Evolutionary conservation across 2,888 invertebrate genomes (phyloP), one percentile per base, ranked within the genome.

Genomic region (Sminthurinus aureus): DNA sequence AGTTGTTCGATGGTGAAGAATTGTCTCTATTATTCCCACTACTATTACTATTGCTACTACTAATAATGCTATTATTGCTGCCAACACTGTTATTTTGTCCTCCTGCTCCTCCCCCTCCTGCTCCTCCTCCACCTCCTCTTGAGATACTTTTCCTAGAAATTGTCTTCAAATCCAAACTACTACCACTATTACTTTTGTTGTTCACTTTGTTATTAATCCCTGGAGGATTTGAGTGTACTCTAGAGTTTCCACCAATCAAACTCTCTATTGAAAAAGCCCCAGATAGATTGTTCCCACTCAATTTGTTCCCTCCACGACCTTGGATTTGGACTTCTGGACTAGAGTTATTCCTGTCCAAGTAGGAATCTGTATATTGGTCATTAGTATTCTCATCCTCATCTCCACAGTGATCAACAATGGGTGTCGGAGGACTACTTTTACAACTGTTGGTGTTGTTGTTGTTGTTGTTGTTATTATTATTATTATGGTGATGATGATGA

Each of bases 201-300:
- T 38, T 38, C 38, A 38, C 38, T 38, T 38, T 38, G 38, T 38
- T 38, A 38, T 38, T 22, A 67, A 1, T 22, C 67, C 67, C 67
- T n/a, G 67, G n/a, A 67, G 67, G 20, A 15, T n/a, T n/a, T 11
- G 67, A 8, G 8, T 20, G 20, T 20, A 67, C 79, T 22, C 69
- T 26, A 3, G 79, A 50, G 26, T 67, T 85, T n/a, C 67, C 77
- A 18, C 87, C 87, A 26, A 88, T 88, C 52, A 88, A 75, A 75
- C 88, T 84, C 81, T 87, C 88, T 66, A 88, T 88, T 2, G 88
- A 88, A 73, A 88, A 88, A 18, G 84, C 87, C n/a, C 79, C 79
- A 22, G 58, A 52, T n/a, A 51, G 18, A 69, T 20, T 38, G 38
- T 38, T 69, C n/a, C 50, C 75, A 51, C 51, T 50, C 20, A 75